phyloP scores from a whole-genome alignment of 2,797 vertebrate genomes.

The Malacoraja senta region DNA sequence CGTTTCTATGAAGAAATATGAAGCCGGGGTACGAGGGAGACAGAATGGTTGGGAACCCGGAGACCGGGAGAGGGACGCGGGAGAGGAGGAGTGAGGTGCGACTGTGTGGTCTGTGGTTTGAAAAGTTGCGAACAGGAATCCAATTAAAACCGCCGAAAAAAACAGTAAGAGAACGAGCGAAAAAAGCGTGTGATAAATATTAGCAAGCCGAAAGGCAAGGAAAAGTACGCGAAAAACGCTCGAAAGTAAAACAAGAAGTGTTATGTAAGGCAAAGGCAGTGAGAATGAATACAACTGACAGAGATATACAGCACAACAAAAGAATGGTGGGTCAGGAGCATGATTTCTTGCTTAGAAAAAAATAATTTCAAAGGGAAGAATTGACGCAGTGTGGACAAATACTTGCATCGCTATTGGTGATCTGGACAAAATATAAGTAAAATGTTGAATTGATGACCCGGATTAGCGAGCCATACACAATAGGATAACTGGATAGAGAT shows the following conservation, averaged over 20 bases:
- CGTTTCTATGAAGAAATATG: conserved; percentile 68
- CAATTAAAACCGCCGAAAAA: not conserved
- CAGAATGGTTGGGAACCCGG: conserved; percentile 49
- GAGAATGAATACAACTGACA: conserved; percentile 21
- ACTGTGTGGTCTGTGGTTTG: conserved; percentile 22
- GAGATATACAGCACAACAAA: not conserved
- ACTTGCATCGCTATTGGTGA: conserved; percentile 21
- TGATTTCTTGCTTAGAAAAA: not conserved
- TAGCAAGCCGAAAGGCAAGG: not conserved
- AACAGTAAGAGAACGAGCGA: not conserved
- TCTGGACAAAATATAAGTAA: conserved; percentile 36
- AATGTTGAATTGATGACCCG: conserved; percentile 39
- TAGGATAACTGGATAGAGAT: conserved; percentile 64
- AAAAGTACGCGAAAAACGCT: not conserved
- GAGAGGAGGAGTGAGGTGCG: not conserved
- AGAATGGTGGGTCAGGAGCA: not conserved
- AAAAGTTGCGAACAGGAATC: conserved; percentile 13
- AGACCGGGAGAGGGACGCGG: conserved; percentile 36
- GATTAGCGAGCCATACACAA: conserved; percentile 41
- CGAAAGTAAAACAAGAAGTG: conserved; percentile 11
- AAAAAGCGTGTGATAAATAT: not conserved
- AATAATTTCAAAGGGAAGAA: not conserved
- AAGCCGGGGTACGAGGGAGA: conserved; percentile 65
- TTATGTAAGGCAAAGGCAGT: not conserved
- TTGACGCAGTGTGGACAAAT: not conserved